Conservation (phyloP, 2,888 invertebrate species). For the Physocephala rufipes region DNA sequence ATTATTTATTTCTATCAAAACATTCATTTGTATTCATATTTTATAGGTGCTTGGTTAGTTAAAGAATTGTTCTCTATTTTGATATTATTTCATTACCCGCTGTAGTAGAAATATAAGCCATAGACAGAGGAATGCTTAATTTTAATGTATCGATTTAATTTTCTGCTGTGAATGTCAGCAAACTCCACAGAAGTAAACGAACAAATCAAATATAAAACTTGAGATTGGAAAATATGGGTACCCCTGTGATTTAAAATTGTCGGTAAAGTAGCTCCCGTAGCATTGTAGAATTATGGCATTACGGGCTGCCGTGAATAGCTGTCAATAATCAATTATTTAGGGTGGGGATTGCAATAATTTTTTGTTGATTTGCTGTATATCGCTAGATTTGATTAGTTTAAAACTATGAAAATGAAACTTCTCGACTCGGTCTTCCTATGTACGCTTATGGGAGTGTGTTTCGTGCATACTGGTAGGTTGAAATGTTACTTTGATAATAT, state of each 20-base stretch:
- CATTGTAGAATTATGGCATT: not conserved
- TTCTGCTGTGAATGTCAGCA: no score
- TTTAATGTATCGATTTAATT: no score
- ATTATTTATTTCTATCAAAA: no score
- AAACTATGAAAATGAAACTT: conserved; percentile 36
- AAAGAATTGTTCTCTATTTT: no score
- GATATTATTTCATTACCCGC: no score
- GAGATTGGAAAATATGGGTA: not conserved
- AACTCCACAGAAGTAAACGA: no score
- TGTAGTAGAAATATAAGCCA: no score
- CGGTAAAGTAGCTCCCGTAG: not conserved
- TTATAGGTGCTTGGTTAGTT: no score
- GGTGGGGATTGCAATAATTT: conserved; percentile 28
- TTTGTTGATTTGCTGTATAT: not conserved
- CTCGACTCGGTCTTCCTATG: conserved; percentile 31
- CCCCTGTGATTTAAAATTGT: not conserved
- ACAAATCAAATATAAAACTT: no score
- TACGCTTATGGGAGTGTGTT: conserved; percentile 27
- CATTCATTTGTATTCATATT: no score
- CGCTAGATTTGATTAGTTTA: conserved; percentile 7
- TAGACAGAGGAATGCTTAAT: no score
- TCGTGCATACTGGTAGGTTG: conserved; percentile 45
- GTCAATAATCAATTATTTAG: conserved; percentile 21
- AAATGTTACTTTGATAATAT: not conserved
- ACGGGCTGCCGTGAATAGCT: conserved; percentile 10